Evolutionary conservation across 2,113 vertebrate species (phyloP), one percentile per base, ranked within the genome.

Genomic region (Cephalopterus ornatus): DNA sequence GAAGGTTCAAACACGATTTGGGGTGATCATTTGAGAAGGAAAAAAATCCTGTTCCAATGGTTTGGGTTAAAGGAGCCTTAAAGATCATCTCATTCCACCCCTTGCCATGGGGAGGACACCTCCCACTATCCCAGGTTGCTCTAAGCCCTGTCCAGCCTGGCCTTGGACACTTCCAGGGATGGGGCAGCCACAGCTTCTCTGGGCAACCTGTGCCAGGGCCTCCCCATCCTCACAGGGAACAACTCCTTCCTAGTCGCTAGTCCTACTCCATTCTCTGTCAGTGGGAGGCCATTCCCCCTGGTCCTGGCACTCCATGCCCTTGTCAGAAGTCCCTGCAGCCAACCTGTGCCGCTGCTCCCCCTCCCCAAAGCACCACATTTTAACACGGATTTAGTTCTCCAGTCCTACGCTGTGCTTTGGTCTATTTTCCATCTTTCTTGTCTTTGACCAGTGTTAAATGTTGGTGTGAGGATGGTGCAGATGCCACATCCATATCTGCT

Each of bases 401-500:
- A 9, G 44, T 32, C 44, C 44, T 41, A 0, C 0, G 3, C 20
- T 26, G 46, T 42, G 37, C 63, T 35, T 67, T 49, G 68, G 19
- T 6, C 18, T 19, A 33, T 35, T 33, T 63, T 62, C 52, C 42
- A 4, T 7, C 26, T 35, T 58, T n/a, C 30, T 56, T 5, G 0
- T 4, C 6, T 53, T 35, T 71, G 39, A 49, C 52, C 9, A 8
- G 2, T 11, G 61, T 52, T 32, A 5, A 15, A 0, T 9, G 28
- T 82, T 74, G 47, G 21, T 3, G 6, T 44, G 52, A 12, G n/a
- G 32, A 7, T 28, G 68, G 9, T 63, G 35, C n/a, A 50, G 56
- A 22, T 50, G 46, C 42, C 46, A 12, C 0, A 2, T 47, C 65
- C 50, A 2, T 0, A 0, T 50, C 58, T 81, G n/a, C 30, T 52